These are phyloP conservation scores for Malurus melanocephalus DNA, from an alignment of 2,113 vertebrate species.

Conservation along the genomic window DNA sequence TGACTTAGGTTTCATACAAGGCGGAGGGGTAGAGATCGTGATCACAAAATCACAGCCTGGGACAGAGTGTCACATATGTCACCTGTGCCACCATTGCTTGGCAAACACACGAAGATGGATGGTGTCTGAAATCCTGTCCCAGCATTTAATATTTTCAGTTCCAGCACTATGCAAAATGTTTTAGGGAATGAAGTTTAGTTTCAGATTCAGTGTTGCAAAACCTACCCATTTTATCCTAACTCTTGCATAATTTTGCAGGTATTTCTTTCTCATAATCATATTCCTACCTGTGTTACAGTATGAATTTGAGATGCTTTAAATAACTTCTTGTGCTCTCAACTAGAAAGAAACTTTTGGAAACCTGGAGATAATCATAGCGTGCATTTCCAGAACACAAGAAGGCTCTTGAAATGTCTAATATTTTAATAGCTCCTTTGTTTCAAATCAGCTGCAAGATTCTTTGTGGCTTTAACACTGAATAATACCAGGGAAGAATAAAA, in stretches of 20 bases:
- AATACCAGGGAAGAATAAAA: neutral
- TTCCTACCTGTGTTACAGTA: neutral
- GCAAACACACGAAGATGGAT: neutral
- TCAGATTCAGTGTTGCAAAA: neutral
- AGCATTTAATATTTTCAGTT: neutral
- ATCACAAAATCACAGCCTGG: neutral
- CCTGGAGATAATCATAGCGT: neutral
- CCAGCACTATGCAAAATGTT: neutral
- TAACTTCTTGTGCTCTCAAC: neutral
- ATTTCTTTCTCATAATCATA: neutral
- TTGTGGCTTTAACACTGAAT: neutral
- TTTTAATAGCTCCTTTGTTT: neutral
- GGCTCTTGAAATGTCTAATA: neutral
- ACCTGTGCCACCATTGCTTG: accelerated
- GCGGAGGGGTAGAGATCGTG: accelerated
- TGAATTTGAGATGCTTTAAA: neutral
- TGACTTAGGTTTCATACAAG: neutral
- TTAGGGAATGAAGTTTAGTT: neutral
- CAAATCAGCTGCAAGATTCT: neutral
- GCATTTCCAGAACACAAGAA: neutral
- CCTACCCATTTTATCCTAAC: neutral
- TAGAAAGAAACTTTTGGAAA: neutral
- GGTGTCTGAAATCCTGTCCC: neutral
- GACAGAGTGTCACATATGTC: neutral
- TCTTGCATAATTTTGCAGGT: neutral